phyloP scores from a whole-genome alignment of 2,113 vertebrate species.

The Lontra canadensis region DNA sequence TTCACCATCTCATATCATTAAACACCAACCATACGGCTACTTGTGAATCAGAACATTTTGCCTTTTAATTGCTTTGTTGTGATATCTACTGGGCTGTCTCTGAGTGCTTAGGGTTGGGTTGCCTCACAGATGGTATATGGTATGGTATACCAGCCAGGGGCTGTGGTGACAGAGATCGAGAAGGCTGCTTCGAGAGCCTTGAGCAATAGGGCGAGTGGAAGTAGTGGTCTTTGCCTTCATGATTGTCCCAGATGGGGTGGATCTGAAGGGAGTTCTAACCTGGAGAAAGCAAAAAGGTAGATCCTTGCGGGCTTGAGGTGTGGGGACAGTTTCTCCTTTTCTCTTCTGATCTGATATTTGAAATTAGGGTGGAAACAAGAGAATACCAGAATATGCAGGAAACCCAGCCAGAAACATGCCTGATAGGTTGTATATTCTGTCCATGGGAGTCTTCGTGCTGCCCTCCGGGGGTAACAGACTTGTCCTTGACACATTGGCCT shows the following conservation, averaged over 20 bases:
- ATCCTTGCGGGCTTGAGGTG: accelerated
- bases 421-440: background rate
- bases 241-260: background rate
- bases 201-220: too few relatives aligned
- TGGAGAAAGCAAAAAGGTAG: background rate
- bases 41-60: background rate
- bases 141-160: too few relatives aligned
- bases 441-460: background rate
- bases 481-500: background rate
- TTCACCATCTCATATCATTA: background rate
- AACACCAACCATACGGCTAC: background rate
- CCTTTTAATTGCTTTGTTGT: background rate
- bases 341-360: background rate
- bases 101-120: background rate
- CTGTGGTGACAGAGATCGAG: background rate
- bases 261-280: background rate
- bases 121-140: background rate
- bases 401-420: background rate
- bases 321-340: background rate
- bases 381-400: background rate
- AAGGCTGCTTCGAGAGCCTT: background rate
- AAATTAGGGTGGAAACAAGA: background rate
- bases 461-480: background rate
- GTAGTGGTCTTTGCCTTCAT: background rate
- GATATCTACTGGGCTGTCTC: background rate